Evolutionary conservation across 2,113 vertebrate species (phyloP).

Genomic region (Ophiodon elongatus): DNA sequence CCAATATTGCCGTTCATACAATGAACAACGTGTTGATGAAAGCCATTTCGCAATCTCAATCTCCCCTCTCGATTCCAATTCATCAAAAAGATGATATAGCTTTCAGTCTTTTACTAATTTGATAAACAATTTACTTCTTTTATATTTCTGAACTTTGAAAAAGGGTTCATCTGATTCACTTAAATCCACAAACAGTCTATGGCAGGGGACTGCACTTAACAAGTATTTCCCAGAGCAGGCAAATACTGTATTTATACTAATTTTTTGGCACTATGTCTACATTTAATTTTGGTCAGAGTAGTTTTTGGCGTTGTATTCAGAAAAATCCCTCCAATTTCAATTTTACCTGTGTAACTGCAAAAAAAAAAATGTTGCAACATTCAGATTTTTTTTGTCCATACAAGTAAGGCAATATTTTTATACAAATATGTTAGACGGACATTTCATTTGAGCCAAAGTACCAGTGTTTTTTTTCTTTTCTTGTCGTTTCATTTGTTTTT

Average conservation of each 20-base stretch:
- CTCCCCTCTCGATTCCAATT: conserved; percentile 13
- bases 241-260: conserved; percentile 53
- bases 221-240: conserved; percentile 36
- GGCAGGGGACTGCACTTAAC: conserved; percentile 29
- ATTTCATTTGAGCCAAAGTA: conserved; percentile 65
- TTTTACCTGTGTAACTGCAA: conserved; percentile 50
- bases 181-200: conserved; percentile 31
- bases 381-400: conserved; percentile 49
- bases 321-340: conserved; percentile 64
- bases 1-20: conserved; percentile 30
- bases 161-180: conserved; percentile 22
- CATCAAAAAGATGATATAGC: conserved; percentile 7
- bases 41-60: conserved; percentile 3
- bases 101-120: conserved; percentile 32
- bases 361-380: conserved; percentile 65
- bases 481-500: conserved; percentile 21
- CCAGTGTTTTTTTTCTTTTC: conserved; percentile 52
- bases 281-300: conserved; percentile 73
- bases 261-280: conserved; percentile 76
- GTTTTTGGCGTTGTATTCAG: conserved; percentile 68
- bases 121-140: not conserved
- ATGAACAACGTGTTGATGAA: conserved; percentile 23
- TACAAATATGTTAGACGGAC: conserved; percentile 57
- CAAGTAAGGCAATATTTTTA: conserved; percentile 62
- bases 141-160: conserved; percentile 5